Conservation (phyloP, 2,888 invertebrate species). For the Acleris emargana region DNA sequence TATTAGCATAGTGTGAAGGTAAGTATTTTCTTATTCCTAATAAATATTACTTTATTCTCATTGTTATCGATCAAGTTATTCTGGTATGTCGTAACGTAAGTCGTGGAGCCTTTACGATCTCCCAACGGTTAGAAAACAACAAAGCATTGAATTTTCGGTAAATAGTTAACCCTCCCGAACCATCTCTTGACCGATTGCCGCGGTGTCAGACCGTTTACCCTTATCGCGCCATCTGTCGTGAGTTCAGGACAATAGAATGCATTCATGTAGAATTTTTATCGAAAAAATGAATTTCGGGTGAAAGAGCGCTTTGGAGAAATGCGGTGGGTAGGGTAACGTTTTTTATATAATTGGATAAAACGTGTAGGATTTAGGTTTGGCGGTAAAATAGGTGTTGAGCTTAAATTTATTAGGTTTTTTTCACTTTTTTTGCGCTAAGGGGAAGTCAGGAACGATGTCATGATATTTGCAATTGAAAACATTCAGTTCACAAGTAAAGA, state of each 20-base stretch:
- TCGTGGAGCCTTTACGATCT: too few species aligned
- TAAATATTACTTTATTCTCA: too few species aligned
- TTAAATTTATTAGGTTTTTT: too few species aligned
- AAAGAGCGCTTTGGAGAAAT: constrained; percentile 19
- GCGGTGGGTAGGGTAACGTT: constrained; percentile 6
- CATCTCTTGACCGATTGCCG: constrained; percentile 63
- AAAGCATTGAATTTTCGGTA: neutral
- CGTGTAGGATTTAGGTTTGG: neutral
- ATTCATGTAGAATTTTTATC: constrained; percentile 64
- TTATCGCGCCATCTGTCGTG: constrained; percentile 75
- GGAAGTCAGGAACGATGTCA: too few species aligned
- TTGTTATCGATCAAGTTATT: too few species aligned
- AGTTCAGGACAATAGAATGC: constrained; percentile 63
- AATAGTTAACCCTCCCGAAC: neutral
- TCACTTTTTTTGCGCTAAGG: too few species aligned
- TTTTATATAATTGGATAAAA: constrained; percentile 8
- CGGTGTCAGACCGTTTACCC: constrained; percentile 77
- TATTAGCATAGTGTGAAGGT: too few species aligned
- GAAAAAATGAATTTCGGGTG: constrained; percentile 49
- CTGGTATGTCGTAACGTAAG: too few species aligned
- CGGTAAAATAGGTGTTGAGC: neutral
- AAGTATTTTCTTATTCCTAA: too few species aligned
- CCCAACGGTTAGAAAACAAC: too few species aligned
- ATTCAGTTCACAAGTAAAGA: too few species aligned
- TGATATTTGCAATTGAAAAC: too few species aligned